Evolutionary conservation across 1,140 invertebrate genomes (phyloP).

Genomic region (Drosophila nigromelanica): DNA sequence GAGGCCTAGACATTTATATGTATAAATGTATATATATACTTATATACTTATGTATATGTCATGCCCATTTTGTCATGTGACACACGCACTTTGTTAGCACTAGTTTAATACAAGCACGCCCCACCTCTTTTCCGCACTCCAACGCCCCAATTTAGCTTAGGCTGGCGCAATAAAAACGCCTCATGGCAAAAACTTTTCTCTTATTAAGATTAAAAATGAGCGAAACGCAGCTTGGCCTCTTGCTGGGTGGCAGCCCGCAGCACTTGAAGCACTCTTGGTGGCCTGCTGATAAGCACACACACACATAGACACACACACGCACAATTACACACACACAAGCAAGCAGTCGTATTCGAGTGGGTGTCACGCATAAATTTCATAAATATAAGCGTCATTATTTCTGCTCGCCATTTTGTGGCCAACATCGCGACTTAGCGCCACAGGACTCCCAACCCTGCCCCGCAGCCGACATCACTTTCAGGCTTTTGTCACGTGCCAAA

Average conservation of each 20-base stretch:
- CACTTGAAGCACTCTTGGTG: constrained; percentile 44
- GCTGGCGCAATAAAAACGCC: constrained; percentile 61
- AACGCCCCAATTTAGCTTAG: not conserved
- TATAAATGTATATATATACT: too few relatives aligned
- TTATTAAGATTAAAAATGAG: constrained; percentile 82
- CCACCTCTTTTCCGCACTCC: not conserved
- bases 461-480: not conserved
- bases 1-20: constrained; percentile 1
- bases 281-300: constrained; percentile 71
- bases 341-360: constrained; percentile 66
- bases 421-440: constrained; percentile 53
- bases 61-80: constrained; percentile 49
- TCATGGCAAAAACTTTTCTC: constrained; percentile 58
- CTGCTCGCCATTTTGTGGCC: constrained; percentile 69
- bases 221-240: constrained; percentile 51
- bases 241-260: constrained; percentile 19
- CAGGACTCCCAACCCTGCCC: constrained; percentile 25
- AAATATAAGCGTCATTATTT: constrained; percentile 82
- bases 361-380: constrained; percentile 83
- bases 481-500: constrained; percentile 77
- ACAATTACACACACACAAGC: constrained; percentile 28
- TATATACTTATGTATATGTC: not conserved
- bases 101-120: constrained; percentile 23
- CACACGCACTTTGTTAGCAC: constrained; percentile 51
- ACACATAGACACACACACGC: constrained; percentile 28